Evolutionary conservation across 2,113 vertebrate species (phyloP).

Genomic region (Leucopternis melanops): DNA sequence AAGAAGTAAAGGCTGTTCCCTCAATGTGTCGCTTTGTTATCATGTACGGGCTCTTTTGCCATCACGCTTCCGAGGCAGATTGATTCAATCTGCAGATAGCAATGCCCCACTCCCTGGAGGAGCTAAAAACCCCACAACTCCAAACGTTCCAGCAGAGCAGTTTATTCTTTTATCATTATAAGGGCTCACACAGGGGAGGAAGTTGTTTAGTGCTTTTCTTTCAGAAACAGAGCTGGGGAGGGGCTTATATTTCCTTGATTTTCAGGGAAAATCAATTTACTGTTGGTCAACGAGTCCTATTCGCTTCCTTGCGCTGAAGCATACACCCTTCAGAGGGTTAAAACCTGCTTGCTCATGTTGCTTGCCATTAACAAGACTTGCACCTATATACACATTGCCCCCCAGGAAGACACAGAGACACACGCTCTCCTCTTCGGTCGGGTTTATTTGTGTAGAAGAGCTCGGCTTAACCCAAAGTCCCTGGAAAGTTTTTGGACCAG

Average conservation of each 20-base stretch:
- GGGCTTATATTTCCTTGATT: neutral
- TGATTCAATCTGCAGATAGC: constrained; percentile 51
- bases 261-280: neutral
- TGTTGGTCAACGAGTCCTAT: neutral
- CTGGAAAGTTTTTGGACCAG: neutral
- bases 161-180: neutral
- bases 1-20: constrained; percentile 38
- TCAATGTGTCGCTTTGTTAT: neutral
- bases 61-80: neutral
- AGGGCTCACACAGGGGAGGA: neutral
- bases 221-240: neutral
- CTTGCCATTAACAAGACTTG: neutral
- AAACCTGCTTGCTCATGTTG: neutral
- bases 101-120: neutral
- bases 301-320: neutral
- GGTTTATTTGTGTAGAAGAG: neutral
- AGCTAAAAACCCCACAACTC: neutral
- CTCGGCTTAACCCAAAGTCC: neutral
- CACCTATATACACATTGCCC: neutral
- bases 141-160: neutral
- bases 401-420: neutral
- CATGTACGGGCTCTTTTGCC: neutral
- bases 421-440: fast-evolving
- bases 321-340: neutral
- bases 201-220: neutral